Base-by-base conservation (phyloP, 2,113 vertebrate species). In the Rhinopomastus cyanomelas region DNA sequence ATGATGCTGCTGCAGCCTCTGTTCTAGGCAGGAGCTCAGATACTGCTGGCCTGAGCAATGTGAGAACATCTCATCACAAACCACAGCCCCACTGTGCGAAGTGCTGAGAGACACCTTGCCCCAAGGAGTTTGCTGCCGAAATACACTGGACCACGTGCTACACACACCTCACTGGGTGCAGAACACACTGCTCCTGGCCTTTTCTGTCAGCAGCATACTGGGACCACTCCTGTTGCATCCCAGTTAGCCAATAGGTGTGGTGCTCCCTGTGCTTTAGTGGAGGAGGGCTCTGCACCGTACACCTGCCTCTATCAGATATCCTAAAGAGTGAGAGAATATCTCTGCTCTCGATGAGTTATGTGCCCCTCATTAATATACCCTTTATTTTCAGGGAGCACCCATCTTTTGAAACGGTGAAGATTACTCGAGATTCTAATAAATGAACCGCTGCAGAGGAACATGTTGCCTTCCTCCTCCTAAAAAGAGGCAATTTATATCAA, bases 401-500 rank as follows among this genome's bases (percentile, higher is more conserved):
- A 8, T 94, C 77, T 90, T 91, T 69, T 73, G 78, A 81, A 89
- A 93, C 68, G 69, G 71, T 83, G 88, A 94, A 88, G 89, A 95
- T 96, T 94, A 96, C 82, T 95, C 80, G 89, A 87, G 80, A 46
- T 92, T 95, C 95, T 94, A 96, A 94, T 89, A 96, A 97, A 96
- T 96, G 91, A 95, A 95, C 92, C 89, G 5, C 95, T 95, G 89
- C 85, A 78, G 88, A 92, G 72, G 93, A 96, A 89, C 95, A 89
- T 56, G 92, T 89, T 84, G 84, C 95, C 93, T 89, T 92, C 88
- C 90, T 93, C 71, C 93, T 93, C 80, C 86, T 89, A 88, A 94
- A 94, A 95, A 94, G 77, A 93, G 2, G 3, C 94, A 94, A 96
- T 97, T 95, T 97, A 96, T 97, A 97, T 96, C 91, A 96, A 96